Evolutionary conservation across 2,888 invertebrate genomes (phyloP), one percentile per base, ranked within the genome.

Genomic region (Marronus borbonicus): DNA sequence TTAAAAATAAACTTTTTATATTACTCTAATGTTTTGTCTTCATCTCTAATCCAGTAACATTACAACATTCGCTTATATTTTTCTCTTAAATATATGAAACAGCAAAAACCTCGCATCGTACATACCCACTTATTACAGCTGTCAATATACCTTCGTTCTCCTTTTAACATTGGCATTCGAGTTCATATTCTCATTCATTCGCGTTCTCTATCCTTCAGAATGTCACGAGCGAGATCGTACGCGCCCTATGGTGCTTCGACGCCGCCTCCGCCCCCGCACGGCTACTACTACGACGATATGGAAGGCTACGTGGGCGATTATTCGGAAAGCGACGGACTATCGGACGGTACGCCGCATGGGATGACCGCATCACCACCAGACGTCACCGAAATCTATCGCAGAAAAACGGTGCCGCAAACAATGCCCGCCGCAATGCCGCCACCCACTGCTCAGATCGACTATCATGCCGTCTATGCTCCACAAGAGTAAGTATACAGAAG

Each of bases 271-370:
- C 78, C 55, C 20, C 76, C 79, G 2, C 55, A 77, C 10, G 78
- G 80, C 50, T 85, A 84, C 76, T 84, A 83, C 79, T 80, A 83
- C 80, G 84, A 84, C 36, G 84, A 85, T 10, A 79, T 75, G 8
- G 85, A 85, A 76, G 83, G 80, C 7, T 85, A 81, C 69, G 78
- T 82, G 36, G 81, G 83, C n/a, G 85, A 85, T 66, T 85, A 84
- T 75, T 81, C 84, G n/a, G 85, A 85, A 60, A 83, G 81, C 79
- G 84, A 84, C 28, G 82, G 77, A 14, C 52, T 83, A 49, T 81
- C 83, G 7, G 84, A 84, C 20, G 65, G 55, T 49, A 28, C 68
- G 20, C 69, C 78, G 62, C 76, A 76, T 55, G 55, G 66, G 39
- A 65, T 64, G 36, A 69, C 78, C 58, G 55, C 80, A 44, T 36